A percentile compares a stretch with the other conserved stretches of the same genome.
phyloP scores from a whole-genome alignment of 2,888 invertebrate genomes.

The Apeira syringaria region DNA sequence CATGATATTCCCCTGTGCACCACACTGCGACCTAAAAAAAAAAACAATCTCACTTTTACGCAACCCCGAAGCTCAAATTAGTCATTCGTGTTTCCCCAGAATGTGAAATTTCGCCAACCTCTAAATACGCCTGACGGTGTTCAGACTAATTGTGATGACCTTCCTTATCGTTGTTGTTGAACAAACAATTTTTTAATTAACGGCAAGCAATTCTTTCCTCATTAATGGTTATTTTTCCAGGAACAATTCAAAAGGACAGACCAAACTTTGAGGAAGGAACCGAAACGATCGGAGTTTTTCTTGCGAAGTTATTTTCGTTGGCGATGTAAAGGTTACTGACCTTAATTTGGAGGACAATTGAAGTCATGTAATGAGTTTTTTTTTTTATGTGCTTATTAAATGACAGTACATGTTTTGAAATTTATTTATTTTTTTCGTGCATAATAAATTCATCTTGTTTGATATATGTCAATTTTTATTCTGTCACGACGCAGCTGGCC shows the following conservation, averaged over 20 bases:
- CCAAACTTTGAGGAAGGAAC: constrained; percentile 1
- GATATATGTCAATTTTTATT: too few relatives aligned
- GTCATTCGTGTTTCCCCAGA: constrained; percentile 15
- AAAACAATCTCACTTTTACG: constrained; percentile 19
- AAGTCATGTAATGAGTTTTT: constrained; percentile 22
- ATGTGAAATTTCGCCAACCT: constrained; percentile 17
- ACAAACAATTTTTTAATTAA: constrained; percentile 35
- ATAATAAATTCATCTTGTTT: too few relatives aligned
- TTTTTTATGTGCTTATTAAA: too few relatives aligned
- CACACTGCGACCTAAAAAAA: constrained; percentile 10
- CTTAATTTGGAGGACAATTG: constrained; percentile 14
- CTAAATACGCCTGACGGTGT: constrained; percentile 17
- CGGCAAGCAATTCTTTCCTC: constrained; percentile 25
- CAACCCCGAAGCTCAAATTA: constrained; percentile 18
- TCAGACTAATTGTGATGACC: constrained; percentile 24
- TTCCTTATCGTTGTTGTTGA: constrained; percentile 29
- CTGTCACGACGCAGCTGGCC: too few relatives aligned
- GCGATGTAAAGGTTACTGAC: constrained; percentile 17
- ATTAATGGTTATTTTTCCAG: constrained; percentile 24
- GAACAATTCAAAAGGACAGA: constrained; percentile 16
- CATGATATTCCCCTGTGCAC: constrained; percentile 8
- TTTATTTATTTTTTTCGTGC: too few relatives aligned
- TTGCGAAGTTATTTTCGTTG: constrained; percentile 15
- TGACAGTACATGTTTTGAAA: too few relatives aligned
- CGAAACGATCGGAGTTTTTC: constrained; percentile 8